Evolutionary conservation across 2,888 invertebrate genomes (phyloP), one percentile per base, ranked within the genome.

Genomic region (Mythimna impura): DNA sequence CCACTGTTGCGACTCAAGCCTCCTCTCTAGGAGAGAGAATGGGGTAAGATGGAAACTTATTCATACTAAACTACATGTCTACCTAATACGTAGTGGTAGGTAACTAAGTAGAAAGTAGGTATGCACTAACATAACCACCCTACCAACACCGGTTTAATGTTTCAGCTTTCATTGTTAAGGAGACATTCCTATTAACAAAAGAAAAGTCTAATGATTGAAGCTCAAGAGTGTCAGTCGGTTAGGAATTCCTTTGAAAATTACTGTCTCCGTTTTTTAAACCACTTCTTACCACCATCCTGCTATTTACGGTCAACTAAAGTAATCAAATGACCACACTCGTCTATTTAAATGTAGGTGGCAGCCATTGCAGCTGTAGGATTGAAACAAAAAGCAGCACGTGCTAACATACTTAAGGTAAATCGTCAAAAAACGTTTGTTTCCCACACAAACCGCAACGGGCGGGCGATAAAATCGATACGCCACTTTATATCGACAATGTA

Each of bases 391-490:
- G 61, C 8, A 82, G 85, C 87, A 85, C 88, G 88, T 87, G 88
- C 76, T 40, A 71, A 82, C 66, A 66, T 67, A 83, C 84, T 85
- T 86, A 82, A 85, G 84, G 78, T 86, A 83, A 87, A 88, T 89
- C 84, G 79, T 82, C 82, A 82, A 87, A 87, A 47, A 88, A 86
- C 66, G 62, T 75, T 73, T 75, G 86, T 88, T 94, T 95, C 94
- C 93, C 95, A 95, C 92, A 91, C 86, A 85, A 91, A 94, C 95
- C 94, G 87, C 94, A 93, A 90, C 85, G 43, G 76, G 47, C 76
- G 77, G 78, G 80, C 91, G 80, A 94, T 94, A 91, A 83, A 87
- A 94, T 93, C 94, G 89, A 91, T 91, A 91, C 72, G 88, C 88
- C 90, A 92, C 93, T 94, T 91, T 89, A 87, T 86, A 91, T 93